Percentiles rank a stretch among this genome's conserved stretches.
Evolutionary conservation across 2,797 vertebrate genomes (phyloP).

Genomic region (Garrulus glandarius): DNA sequence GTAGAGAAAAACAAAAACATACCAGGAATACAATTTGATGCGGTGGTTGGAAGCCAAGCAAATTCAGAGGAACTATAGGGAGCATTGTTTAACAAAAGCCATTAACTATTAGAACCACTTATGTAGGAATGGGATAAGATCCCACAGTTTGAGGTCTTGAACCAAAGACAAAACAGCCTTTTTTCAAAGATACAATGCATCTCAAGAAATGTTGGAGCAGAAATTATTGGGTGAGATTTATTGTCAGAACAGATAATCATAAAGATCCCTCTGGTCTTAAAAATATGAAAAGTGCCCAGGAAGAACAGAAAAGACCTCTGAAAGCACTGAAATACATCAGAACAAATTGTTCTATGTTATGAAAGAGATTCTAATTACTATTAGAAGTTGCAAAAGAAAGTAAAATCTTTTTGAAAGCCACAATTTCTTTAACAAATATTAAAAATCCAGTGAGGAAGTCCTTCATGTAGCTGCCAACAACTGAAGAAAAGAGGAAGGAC

Average conservation of each 20-base stretch:
- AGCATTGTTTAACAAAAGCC: neutral
- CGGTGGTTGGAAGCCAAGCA: neutral
- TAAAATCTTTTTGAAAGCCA: neutral
- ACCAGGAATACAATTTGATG: neutral
- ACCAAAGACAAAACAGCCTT: neutral
- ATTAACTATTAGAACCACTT: neutral
- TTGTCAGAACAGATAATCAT: slow-evolving; percentile 26
- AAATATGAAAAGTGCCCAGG: neutral
- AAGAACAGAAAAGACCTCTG: neutral
- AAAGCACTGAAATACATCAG: neutral
- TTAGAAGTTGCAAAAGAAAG: neutral
- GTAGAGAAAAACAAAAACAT: neutral
- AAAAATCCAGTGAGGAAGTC: neutral
- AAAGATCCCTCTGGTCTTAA: neutral
- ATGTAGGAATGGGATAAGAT: neutral
- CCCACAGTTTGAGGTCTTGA: neutral
- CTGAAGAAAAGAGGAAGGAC: neutral
- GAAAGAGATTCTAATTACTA: neutral
- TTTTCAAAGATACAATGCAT: neutral
- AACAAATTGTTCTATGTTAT: neutral
- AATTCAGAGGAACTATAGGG: neutral
- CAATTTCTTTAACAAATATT: neutral
- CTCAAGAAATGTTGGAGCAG: neutral
- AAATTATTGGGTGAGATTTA: slow-evolving; percentile 10
- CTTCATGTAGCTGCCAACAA: neutral